Evolutionary conservation across 1,140 invertebrate species (phyloP), one percentile per base, ranked within the genome.

Genomic region (Drosophila pseudoananassae): DNA sequence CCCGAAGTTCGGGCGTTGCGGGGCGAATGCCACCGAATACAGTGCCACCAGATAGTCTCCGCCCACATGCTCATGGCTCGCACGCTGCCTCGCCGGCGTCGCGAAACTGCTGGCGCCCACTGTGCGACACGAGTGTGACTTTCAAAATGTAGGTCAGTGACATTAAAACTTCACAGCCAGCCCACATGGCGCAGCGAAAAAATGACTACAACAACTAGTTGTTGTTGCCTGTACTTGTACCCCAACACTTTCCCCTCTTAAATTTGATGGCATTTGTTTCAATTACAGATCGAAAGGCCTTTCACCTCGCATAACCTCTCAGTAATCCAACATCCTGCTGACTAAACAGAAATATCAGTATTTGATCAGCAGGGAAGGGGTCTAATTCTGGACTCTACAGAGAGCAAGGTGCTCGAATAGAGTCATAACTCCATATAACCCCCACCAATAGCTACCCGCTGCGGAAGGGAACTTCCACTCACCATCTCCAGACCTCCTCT

Each of bases 401-500:
- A n/a, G n/a, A n/a, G n/a, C n/a, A n/a, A n/a, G n/a, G n/a, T n/a
- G n/a, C n/a, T n/a, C n/a, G n/a, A n/a, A n/a, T n/a, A n/a, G n/a
- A n/a, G n/a, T n/a, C n/a, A n/a, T n/a, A n/a, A n/a, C n/a, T n/a
- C n/a, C n/a, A n/a, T n/a, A n/a, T n/a, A n/a, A n/a, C n/a, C n/a
- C n/a, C n/a, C n/a, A n/a, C n/a, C n/a, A n/a, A n/a, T n/a, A n/a
- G n/a, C n/a, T n/a, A n/a, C n/a, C n/a, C 20, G 2, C 20, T 20
- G 20, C 20, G 0, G 20, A 3, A 3, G 20, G 20, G 20, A 20
- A 10, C 25, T 25, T 14, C 14, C 23, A 73, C 56, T 94, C 93
- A 97, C 97, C 97, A 99, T 94, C 97, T 97, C 97, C 98, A 99
- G 66, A 98, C 96, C 92, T 98, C 96, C 84, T 94, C 94, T 79